Conservation (phyloP, 1,140 invertebrate species). For the Brachionus plicatilis region DNA sequence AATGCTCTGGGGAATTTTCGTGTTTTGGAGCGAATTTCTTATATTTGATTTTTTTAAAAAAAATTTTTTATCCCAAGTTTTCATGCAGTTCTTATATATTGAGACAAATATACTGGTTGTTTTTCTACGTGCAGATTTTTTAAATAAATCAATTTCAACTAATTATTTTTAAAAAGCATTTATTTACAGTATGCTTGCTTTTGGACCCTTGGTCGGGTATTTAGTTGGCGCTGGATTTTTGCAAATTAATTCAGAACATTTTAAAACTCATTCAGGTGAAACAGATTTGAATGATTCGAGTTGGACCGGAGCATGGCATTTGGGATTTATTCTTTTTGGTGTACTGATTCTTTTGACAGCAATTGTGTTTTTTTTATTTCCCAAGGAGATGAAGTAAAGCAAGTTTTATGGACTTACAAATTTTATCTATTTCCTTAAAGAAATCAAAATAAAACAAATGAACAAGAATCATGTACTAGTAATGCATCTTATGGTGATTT, state of each 20-base stretch:
- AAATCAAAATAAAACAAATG: conserved; percentile 42
- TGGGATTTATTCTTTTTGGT: conserved; percentile 55
- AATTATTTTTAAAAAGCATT: conserved; percentile 50
- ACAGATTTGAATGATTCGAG: conserved; percentile 51
- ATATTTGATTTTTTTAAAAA: too few species aligned
- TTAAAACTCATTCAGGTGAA: conserved; percentile 46
- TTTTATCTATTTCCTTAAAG: conserved; percentile 51
- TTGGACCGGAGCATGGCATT: conserved; percentile 62
- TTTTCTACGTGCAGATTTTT: not conserved
- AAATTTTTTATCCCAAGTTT: too few species aligned
- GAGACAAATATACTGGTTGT: too few species aligned
- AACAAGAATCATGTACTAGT: not conserved
- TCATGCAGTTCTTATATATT: too few species aligned
- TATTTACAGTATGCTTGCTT: conserved; percentile 60
- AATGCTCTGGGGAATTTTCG: too few species aligned
- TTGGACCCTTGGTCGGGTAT: conserved; percentile 61
- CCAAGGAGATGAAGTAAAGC: conserved; percentile 62
- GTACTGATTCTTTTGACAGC: conserved; percentile 50
- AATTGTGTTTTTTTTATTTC: conserved; percentile 59
- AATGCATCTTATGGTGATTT: conserved; percentile 12
- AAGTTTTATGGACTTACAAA: conserved; percentile 43
- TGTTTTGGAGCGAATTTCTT: too few species aligned
- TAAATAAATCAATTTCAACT: not conserved
- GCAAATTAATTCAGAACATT: conserved; percentile 59
- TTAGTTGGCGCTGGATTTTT: conserved; percentile 59